These are phyloP conservation scores for Sinosuthora webbiana DNA, from an alignment of 2,113 vertebrate species.

Conservation along the genomic window DNA sequence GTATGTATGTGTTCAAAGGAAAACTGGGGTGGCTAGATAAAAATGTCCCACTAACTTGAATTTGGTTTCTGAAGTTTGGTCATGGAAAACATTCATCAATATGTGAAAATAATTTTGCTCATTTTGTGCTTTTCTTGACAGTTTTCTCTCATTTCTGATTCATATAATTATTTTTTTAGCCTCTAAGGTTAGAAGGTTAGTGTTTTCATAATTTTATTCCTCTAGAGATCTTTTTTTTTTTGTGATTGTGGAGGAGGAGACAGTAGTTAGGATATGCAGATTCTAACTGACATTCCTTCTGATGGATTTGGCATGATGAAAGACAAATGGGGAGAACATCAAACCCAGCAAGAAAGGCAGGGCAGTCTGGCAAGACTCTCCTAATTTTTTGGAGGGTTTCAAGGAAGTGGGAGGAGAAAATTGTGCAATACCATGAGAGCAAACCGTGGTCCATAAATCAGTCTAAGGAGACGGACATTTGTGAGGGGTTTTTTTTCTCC, in stretches of 20 bases:
- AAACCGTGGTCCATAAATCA: background rate
- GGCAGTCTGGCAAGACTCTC: background rate
- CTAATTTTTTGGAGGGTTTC: background rate
- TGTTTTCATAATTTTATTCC: background rate
- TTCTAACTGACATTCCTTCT: background rate
- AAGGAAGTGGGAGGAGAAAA: background rate
- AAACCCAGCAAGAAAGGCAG: background rate
- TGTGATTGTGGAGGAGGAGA: background rate
- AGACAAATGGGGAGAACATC: background rate
- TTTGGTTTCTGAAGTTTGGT: background rate
- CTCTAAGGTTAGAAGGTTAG: background rate
- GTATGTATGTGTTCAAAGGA: background rate
- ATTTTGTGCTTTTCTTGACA: background rate
- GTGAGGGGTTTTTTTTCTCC: background rate
- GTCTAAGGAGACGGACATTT: background rate
- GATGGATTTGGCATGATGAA: background rate
- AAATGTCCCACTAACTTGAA: background rate
- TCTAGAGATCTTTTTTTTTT: background rate
- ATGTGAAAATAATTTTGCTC: background rate
- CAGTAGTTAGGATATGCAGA: background rate
- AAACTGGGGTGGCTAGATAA: background rate
- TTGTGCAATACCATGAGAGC: background rate
- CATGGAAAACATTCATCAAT: background rate
- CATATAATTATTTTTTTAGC: background rate
- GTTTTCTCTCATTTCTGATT: background rate